Evolutionary conservation across 1,140 invertebrate genomes (phyloP).

Genomic region (Conus betulinus): DNA sequence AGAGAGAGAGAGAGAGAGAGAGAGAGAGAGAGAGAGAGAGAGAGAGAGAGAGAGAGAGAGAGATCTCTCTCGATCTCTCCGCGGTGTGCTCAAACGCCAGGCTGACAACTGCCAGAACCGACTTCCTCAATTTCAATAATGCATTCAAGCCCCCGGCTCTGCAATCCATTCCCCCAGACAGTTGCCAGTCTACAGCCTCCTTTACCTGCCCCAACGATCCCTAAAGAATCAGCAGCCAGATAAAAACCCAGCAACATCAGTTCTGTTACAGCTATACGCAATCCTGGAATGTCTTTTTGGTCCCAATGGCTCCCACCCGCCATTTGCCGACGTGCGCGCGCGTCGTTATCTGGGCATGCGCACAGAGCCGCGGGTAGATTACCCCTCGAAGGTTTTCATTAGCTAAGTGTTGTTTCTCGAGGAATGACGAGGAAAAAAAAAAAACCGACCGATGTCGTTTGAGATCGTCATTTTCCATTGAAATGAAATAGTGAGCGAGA

Average conservation of each 20-base stretch:
- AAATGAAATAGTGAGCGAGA: neutral
- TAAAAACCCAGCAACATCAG: neutral
- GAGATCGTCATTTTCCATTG: neutral
- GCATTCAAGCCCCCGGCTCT: neutral
- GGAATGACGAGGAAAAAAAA: neutral
- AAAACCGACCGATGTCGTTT: neutral
- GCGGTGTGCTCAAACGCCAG: too few species aligned
- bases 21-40: too few species aligned
- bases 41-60: too few species aligned
- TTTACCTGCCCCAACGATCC: neutral
- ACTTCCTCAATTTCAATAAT: neutral
- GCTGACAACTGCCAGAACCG: too few species aligned
- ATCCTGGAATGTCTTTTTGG: neutral
- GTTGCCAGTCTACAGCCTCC: neutral
- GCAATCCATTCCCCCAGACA: neutral
- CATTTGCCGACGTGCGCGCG: neutral
- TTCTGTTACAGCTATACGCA: neutral
- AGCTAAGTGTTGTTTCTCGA: neutral
- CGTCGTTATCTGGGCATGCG: neutral
- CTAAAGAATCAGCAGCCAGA: neutral
- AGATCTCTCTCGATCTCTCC: too few species aligned
- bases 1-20: too few species aligned
- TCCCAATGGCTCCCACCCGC: neutral
- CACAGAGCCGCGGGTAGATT: neutral
- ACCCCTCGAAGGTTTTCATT: neutral